Evolutionary conservation across 2,113 vertebrate genomes (phyloP).

Genomic region (Rhagologus leucostigma): DNA sequence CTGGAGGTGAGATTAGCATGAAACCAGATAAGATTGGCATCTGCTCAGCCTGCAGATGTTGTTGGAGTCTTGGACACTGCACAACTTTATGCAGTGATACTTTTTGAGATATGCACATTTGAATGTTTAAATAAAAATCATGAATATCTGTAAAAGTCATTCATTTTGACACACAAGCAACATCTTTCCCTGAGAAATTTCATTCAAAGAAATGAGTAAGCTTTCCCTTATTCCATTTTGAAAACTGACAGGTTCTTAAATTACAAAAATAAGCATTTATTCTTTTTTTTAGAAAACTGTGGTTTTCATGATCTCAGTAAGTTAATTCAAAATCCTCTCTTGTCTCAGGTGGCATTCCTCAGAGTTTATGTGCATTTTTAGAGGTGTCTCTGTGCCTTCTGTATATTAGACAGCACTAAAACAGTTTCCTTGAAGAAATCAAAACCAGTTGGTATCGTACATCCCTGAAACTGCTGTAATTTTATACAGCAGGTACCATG

Average conservation of each 20-base stretch:
- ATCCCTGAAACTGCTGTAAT: not conserved
- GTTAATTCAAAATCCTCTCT: not conserved
- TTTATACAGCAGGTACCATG: not conserved
- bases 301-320: accelerated
- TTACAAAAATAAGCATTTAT: not conserved
- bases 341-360: not conserved
- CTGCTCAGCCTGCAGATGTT: not conserved
- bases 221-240: not conserved
- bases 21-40: not conserved
- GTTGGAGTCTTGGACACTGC: no score
- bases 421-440: not conserved
- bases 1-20: not conserved
- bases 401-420: not conserved
- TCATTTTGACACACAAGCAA: not conserved
- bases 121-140: slow-evolving; percentile 26
- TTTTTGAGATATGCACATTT: not conserved
- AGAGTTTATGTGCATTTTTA: not conserved
- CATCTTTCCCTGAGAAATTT: not conserved
- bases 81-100: not conserved
- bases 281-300: not conserved
- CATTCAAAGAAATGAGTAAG: not conserved
- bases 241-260: not conserved
- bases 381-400: not conserved
- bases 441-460: not conserved
- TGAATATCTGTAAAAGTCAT: not conserved